A percentile compares a stretch with the other conserved stretches of the same genome.
Evolutionary conservation across 2,797 vertebrate species (phyloP).

Genomic region (Florisuga fusca): DNA sequence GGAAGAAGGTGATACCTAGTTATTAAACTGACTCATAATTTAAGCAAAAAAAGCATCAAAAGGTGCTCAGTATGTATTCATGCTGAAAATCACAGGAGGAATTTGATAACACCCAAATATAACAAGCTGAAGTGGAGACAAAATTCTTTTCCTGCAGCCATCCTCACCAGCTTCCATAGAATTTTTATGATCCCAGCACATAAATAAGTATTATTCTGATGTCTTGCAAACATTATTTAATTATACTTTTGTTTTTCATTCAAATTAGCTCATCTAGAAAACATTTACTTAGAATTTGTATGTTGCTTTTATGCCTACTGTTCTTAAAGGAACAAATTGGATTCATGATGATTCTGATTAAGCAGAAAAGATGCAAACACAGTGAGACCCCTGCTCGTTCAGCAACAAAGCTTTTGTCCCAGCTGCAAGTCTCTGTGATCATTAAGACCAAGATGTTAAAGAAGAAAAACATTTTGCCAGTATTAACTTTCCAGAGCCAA

Average conservation of each 20-base stretch:
- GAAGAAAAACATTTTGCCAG: not conserved
- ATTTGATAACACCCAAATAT: not conserved
- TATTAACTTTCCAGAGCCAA: not conserved
- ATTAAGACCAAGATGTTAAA: not conserved
- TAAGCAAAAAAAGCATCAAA: not conserved
- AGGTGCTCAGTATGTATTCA: not conserved
- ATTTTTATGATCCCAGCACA: not conserved
- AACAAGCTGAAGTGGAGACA: not conserved
- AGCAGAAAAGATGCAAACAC: not conserved
- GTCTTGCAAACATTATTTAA: not conserved
- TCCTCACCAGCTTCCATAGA: not conserved
- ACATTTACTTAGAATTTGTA: not conserved
- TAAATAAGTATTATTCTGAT: not conserved
- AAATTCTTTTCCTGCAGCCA: not conserved
- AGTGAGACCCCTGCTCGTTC: not conserved
- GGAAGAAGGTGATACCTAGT: not conserved
- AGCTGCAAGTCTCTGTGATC: fast-evolving
- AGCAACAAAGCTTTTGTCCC: not conserved
- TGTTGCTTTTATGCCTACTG: not conserved
- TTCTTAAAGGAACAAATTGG: not conserved
- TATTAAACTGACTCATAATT: not conserved
- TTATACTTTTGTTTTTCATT: not conserved
- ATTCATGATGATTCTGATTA: not conserved
- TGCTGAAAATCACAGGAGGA: not conserved
- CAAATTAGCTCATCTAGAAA: not conserved